Percentiles rank a stretch among this genome's conserved stretches.
Evolutionary conservation across 1,140 invertebrate species (phyloP).

Genomic region (Ruditapes philippinarum): DNA sequence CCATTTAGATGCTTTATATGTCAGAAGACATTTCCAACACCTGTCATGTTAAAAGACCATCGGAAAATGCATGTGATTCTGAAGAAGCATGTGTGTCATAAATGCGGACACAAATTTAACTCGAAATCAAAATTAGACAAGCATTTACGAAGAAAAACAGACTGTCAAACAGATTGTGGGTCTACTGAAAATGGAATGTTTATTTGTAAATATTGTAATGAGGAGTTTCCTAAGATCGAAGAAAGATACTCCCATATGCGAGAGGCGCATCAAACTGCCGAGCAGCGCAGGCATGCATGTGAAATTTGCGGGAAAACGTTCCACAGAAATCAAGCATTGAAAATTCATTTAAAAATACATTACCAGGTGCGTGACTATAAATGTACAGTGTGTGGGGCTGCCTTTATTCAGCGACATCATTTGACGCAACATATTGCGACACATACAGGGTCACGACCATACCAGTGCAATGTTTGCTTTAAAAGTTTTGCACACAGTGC

Average conservation of each 20-base stretch:
- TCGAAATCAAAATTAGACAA: constrained; percentile 16
- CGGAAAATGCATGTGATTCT: background rate
- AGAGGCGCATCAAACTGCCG: background rate
- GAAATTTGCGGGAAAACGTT: constrained; percentile 55
- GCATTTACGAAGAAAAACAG: constrained; percentile 40
- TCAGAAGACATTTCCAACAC: constrained; percentile 48
- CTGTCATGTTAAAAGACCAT: constrained; percentile 39
- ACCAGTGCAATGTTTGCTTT: constrained; percentile 92
- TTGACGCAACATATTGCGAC: constrained; percentile 68
- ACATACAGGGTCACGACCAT: constrained; percentile 78
- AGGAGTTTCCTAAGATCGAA: background rate
- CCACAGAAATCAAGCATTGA: constrained; percentile 10
- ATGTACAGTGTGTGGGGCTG: constrained; percentile 52
- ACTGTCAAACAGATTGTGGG: background rate
- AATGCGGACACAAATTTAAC: constrained; percentile 43
- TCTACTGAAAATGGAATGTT: background rate
- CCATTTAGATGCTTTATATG: constrained; percentile 52
- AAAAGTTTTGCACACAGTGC: constrained; percentile 90
- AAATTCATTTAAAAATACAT: constrained; percentile 61
- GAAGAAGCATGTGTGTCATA: constrained; percentile 45
- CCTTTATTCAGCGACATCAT: constrained; percentile 60
- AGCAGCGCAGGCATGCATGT: constrained; percentile 11
- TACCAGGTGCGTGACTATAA: constrained; percentile 89
- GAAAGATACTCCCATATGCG: background rate
- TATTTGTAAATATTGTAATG: constrained; percentile 27